phyloP scores from a whole-genome alignment of 2,888 invertebrate species.

The Diarsia rubi region DNA sequence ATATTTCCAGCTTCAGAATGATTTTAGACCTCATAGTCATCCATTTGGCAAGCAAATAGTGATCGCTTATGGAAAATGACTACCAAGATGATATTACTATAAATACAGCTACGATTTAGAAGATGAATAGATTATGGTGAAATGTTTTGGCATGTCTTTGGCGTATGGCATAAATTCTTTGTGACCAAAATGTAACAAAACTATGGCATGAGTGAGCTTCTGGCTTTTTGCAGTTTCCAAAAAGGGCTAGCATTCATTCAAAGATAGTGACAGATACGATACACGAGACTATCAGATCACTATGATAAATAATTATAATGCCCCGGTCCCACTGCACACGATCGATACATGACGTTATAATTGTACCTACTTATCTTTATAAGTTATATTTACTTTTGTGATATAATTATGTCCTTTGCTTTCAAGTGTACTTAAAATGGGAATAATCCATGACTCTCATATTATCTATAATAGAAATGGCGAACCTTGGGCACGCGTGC shows the following conservation, averaged over 20 bases:
- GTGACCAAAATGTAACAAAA: background rate
- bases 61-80: conserved; percentile 4
- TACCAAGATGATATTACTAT: conserved; percentile 2
- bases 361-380: background rate
- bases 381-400: background rate
- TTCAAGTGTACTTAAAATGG: conserved; percentile 4
- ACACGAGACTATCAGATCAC: background rate
- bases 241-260: too few relatives aligned
- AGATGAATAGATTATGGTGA: background rate
- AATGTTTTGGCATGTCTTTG: background rate
- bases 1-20: background rate
- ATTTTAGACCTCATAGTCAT: conserved; percentile 17
- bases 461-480: background rate
- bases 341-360: background rate
- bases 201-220: too few relatives aligned
- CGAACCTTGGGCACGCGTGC: background rate
- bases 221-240: too few relatives aligned
- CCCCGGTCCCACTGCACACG: background rate
- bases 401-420: background rate
- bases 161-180: background rate
- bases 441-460: background rate
- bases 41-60: conserved; percentile 19
- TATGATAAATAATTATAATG: conserved; percentile 22
- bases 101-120: conserved; percentile 12
- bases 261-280: background rate